A percentile compares a stretch with the other conserved stretches of the same genome.
Conservation (phyloP, 2,113 vertebrate species). For the Hepsetus odoe region DNA sequence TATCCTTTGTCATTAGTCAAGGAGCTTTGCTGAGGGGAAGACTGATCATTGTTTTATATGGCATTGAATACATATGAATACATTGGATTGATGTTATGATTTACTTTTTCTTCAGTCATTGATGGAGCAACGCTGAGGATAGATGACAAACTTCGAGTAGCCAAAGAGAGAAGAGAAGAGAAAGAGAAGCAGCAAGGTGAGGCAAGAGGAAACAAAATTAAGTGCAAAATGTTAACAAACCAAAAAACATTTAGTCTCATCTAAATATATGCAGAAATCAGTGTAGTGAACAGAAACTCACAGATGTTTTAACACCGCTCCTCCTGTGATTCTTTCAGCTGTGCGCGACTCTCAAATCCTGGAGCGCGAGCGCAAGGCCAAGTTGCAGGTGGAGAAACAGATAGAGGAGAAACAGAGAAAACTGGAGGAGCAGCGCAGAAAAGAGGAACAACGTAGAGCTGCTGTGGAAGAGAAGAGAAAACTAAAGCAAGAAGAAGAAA, state of each 20-base stretch:
- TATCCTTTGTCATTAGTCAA: not conserved
- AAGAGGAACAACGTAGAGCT: constrained; percentile 86
- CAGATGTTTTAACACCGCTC: not conserved
- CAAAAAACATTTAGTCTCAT: too few species aligned
- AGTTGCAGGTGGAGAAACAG: constrained; percentile 88
- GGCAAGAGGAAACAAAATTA: constrained; percentile 22
- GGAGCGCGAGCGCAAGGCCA: constrained; percentile 90
- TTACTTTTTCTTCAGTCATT: constrained; percentile 78
- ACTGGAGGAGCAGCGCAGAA: constrained; percentile 86
- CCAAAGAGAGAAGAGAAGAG: constrained; percentile 90
- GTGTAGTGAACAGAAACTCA: not conserved
- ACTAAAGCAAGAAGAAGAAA: constrained; percentile 88
- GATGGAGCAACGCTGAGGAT: constrained; percentile 87
- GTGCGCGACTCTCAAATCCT: constrained; percentile 86
- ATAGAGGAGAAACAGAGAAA: constrained; percentile 89
- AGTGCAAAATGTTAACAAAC: too few species aligned
- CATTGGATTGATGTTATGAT: constrained; percentile 41
- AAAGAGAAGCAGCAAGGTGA: constrained; percentile 86
- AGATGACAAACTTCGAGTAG: constrained; percentile 88
- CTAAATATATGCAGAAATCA: too few species aligned
- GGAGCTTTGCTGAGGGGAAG: not conserved
- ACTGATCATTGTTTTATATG: not conserved
- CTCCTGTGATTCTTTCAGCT: constrained; percentile 68
- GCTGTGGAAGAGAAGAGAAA: constrained; percentile 92
- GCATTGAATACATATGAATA: constrained; percentile 1